Conservation (phyloP, 2,113 vertebrate genomes). For the Mustela lutreola region DNA sequence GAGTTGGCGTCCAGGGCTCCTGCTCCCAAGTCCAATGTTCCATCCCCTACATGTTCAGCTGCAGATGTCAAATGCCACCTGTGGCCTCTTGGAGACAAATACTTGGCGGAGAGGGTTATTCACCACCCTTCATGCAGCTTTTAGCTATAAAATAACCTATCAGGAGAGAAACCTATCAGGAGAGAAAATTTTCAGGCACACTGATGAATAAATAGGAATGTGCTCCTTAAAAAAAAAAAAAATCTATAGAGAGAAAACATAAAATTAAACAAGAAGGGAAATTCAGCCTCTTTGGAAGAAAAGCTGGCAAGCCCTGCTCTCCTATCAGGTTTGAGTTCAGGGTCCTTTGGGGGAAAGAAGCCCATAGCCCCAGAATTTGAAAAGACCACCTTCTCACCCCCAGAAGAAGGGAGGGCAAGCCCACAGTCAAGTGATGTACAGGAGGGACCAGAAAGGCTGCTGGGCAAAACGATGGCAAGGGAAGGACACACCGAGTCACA, state of each 20-base stretch:
- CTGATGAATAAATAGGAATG: not conserved
- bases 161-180: not conserved
- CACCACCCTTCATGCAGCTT: not conserved
- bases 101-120: not conserved
- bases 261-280: conserved; percentile 14
- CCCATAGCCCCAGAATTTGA: not conserved
- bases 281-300: conserved; percentile 23
- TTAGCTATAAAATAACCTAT: conserved; percentile 14
- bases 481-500: not conserved
- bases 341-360: not conserved
- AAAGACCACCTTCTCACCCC: not conserved
- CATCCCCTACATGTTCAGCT: not conserved
- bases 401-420: not conserved
- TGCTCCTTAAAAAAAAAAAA: not conserved
- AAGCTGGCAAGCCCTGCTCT: not conserved
- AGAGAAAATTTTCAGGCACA: not conserved
- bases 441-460: not conserved
- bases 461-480: not conserved
- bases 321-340: not conserved
- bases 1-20: not conserved
- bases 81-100: not conserved
- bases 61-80: not conserved
- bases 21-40: not conserved
- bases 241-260: not conserved
- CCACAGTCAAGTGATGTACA: not conserved